A percentile compares a stretch with the other conserved stretches of the same genome.
phyloP scores from a whole-genome alignment of 2,113 vertebrate species.

The Acrocephalus arundinaceus region DNA sequence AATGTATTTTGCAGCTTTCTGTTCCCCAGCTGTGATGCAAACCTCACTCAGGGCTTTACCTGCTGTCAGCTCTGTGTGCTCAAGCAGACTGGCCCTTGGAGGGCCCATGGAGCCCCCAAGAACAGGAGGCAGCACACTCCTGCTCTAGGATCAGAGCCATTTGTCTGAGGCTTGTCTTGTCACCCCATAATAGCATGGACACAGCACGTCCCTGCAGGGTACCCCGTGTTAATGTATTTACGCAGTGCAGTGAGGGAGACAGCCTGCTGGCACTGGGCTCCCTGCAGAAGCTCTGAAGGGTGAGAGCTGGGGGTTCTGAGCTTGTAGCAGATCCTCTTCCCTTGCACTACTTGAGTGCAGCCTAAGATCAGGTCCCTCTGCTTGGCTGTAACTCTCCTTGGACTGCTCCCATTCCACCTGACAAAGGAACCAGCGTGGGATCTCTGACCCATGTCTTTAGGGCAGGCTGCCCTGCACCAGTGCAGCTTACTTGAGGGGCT shows the following conservation, averaged over 20 bases:
- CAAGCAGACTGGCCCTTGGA: neutral
- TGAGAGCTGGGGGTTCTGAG: neutral
- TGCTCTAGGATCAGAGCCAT: accelerated
- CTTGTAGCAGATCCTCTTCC: neutral
- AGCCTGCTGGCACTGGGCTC: neutral
- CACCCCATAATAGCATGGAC: neutral
- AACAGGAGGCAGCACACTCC: neutral
- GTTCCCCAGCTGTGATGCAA: neutral
- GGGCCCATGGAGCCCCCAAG: neutral
- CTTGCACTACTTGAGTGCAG: accelerated
- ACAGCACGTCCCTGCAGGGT: neutral
- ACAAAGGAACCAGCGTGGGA: neutral
- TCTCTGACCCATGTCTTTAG: neutral
- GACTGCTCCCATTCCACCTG: neutral
- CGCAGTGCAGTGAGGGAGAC: neutral
- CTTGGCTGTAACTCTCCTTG: neutral
- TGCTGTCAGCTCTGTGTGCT: neutral
- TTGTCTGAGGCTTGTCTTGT: neutral
- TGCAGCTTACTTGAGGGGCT: neutral
- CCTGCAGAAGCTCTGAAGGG: neutral
- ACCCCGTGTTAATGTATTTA: neutral
- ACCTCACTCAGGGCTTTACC: neutral
- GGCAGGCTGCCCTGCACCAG: neutral
- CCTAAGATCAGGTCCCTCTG: neutral
- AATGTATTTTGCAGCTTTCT: neutral